Conservation (phyloP, 2,888 invertebrate species). For the Rapana venosa region DNA sequence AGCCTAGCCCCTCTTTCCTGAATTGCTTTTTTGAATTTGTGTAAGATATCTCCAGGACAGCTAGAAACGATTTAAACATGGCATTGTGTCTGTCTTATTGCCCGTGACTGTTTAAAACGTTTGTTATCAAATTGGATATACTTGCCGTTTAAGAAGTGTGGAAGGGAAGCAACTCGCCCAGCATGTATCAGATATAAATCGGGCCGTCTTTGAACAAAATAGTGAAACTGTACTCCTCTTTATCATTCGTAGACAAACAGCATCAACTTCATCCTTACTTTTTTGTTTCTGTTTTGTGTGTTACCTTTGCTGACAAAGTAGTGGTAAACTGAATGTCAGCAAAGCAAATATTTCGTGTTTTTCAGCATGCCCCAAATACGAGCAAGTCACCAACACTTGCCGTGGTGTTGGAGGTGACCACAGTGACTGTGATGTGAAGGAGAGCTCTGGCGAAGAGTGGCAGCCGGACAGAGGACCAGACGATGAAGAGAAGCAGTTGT, state of each 20-base stretch:
- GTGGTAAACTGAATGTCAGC: background rate
- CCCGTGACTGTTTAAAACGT: background rate
- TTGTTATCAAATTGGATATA: background rate
- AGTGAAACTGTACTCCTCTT: background rate
- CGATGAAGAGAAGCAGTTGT: background rate
- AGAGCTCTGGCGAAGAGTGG: background rate
- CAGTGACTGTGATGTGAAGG: background rate
- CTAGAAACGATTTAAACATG: background rate
- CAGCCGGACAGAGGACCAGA: constrained; percentile 7
- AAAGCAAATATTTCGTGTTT: background rate
- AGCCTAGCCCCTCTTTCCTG: background rate
- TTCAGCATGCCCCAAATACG: background rate
- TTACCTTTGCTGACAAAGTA: constrained; percentile 9
- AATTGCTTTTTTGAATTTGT: background rate
- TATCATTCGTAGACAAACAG: background rate
- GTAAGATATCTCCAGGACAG: background rate
- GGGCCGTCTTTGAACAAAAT: background rate
- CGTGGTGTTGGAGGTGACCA: background rate
- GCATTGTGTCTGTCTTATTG: background rate
- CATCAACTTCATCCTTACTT: background rate
- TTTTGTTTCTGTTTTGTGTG: background rate
- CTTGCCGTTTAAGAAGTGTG: background rate
- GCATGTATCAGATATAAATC: background rate
- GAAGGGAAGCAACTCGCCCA: constrained; percentile 4
- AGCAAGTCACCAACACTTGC: background rate